Evolutionary conservation across 1,140 invertebrate genomes (phyloP), one percentile per base, ranked within the genome.

Genomic region (Saccostrea cuccullata): DNA sequence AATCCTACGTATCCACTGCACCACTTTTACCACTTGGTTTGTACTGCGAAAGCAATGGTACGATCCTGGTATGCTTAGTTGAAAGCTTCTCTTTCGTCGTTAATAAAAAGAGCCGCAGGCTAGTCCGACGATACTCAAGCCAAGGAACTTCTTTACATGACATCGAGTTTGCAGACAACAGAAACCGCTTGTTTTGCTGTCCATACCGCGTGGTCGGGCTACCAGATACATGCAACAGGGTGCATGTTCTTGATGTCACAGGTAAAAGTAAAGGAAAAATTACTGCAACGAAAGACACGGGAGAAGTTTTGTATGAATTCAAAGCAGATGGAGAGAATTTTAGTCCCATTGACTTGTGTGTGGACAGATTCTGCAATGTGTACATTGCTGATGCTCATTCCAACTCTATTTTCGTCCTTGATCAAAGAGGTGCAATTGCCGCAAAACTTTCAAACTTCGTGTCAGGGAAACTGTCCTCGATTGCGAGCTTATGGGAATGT

Each of bases 61-160:
- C 82, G 8, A 82, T 87, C 40, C 40, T 82, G 6, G 82, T 87
- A 23, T 87, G 86, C 47, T 23, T 84, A 11, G 86, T 87, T 0
- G 86, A 87, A 20, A 64, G 26, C 13, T 84, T 23, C 55, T 58
- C 60, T 12, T 87, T 84, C 64, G 26, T 55, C 1, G 4, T 87
- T 13, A 87, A 26, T 12, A 47, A 77, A 20, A 87, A 84, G 23
- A 87, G 86, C 26, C 55, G 86, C 60, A n/a, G 86, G 15, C 13
- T 87, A 12, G n/a, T 87, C 23, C 30, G 73, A 17, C 26, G 40
- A 82, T 82, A 82, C 26, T 82, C 73, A 30, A 26, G 20, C 4
- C 73, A 82, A 82, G 73, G 73, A 30, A 82, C 26, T 6, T 4
- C 23, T 0, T 30, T 82, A 82, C 20, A 26, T 12, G 73, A 82